Conservation (phyloP, 2,113 vertebrate genomes). For the Rafetus swinhoei region DNA sequence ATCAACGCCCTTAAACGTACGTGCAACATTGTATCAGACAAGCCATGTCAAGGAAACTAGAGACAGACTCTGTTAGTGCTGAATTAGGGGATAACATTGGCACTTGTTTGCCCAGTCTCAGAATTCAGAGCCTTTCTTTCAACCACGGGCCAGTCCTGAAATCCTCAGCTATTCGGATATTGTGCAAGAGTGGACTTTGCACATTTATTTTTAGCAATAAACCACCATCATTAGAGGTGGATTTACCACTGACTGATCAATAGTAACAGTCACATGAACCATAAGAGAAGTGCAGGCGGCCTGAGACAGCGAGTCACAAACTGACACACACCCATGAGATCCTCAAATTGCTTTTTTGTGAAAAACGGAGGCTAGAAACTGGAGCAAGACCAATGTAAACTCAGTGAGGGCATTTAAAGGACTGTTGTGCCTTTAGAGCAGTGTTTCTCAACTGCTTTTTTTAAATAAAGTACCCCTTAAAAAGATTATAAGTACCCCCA, state of each 20-base stretch:
- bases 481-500: no score
- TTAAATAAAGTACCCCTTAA: no score
- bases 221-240: not conserved
- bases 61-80: not conserved
- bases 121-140: not conserved
- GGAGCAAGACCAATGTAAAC: not conserved
- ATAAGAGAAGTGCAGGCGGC: accelerated
- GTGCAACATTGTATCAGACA: not conserved
- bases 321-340: accelerated
- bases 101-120: not conserved
- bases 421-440: not conserved
- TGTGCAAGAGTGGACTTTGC: accelerated
- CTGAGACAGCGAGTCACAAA: not conserved
- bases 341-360: accelerated
- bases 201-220: accelerated
- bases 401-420: not conserved
- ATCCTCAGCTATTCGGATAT: not conserved
- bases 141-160: not conserved
- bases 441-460: no score
- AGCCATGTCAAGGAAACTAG: not conserved
- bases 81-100: not conserved
- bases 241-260: accelerated
- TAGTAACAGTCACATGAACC: accelerated
- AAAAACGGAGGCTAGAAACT: accelerated
- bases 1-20: not conserved